A percentile compares a stretch with the other conserved stretches of the same genome.
Conservation (phyloP, 2,888 invertebrate species). For the Amiota minor region DNA sequence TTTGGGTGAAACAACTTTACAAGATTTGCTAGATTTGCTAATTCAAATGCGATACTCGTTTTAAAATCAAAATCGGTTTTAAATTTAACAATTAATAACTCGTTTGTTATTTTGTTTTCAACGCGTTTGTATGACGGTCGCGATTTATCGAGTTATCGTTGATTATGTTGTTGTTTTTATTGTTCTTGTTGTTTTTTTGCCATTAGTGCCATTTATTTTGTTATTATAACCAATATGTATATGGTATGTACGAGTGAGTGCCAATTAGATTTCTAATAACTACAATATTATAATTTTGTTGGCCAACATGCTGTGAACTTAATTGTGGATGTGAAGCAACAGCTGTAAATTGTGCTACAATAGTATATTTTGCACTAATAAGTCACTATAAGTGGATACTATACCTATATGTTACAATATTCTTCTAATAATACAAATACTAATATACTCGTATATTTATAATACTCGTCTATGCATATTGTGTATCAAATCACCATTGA, state of each 20-base stretch:
- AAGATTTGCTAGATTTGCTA: neutral
- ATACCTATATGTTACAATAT: too few species aligned
- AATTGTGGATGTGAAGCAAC: slow-evolving; percentile 29
- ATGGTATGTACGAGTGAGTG: neutral
- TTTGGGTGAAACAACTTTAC: neutral
- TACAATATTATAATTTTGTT: slow-evolving; percentile 15
- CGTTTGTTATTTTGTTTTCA: slow-evolving; percentile 9
- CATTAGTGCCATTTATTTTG: neutral
- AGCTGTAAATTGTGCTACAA: neutral
- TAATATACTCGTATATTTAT: too few species aligned
- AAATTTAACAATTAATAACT: slow-evolving; percentile 13
- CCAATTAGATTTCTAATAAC: slow-evolving; percentile 25
- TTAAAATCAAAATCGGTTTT: too few species aligned
- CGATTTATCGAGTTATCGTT: neutral
- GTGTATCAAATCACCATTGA: too few species aligned
- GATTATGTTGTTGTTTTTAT: slow-evolving; percentile 13
- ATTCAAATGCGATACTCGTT: too few species aligned
- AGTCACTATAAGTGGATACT: too few species aligned
- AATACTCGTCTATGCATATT: too few species aligned
- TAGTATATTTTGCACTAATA: neutral
- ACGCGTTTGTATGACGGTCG: neutral
- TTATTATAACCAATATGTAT: neutral
- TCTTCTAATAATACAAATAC: too few species aligned
- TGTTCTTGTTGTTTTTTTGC: slow-evolving; percentile 22
- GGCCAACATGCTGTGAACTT: slow-evolving; percentile 28